These are phyloP conservation scores for Scartelaos histophorus DNA, from an alignment of 2,113 vertebrate species.

Conservation along the genomic window DNA sequence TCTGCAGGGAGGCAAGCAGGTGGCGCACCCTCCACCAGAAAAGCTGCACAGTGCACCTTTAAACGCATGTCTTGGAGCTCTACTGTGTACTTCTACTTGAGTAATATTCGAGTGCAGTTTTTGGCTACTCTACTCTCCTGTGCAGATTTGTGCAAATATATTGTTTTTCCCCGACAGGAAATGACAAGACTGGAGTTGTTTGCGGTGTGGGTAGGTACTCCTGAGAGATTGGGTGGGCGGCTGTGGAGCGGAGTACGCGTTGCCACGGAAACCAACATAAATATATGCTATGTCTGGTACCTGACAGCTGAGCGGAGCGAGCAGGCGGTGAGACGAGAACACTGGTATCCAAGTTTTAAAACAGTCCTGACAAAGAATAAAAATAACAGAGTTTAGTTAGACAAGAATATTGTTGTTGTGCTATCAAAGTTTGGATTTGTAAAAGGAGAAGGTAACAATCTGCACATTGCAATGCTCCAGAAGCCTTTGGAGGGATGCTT, in stretches of 20 bases:
- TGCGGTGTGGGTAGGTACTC: slow-evolving; percentile 18
- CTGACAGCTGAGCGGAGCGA: slow-evolving; percentile 22
- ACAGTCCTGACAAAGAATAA: slow-evolving; percentile 10
- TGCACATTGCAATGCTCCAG: no score
- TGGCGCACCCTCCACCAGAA: no score
- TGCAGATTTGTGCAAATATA: slow-evolving; percentile 47
- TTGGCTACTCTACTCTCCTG: no score
- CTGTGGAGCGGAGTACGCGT: not conserved
- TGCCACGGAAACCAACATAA: slow-evolving; percentile 7
- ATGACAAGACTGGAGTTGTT: slow-evolving; percentile 36
- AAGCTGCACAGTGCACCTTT: no score
- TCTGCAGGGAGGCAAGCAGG: no score
- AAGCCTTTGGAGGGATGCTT: no score
- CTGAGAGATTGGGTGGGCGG: slow-evolving; percentile 2
- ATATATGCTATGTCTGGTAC: slow-evolving; percentile 27
- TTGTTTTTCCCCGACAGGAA: slow-evolving; percentile 3
- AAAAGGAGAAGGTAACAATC: not conserved
- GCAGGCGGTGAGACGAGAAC: slow-evolving; percentile 34
- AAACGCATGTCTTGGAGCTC: no score
- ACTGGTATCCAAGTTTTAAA: slow-evolving; percentile 1
- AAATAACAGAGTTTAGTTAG: not conserved
- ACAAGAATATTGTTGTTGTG: not conserved
- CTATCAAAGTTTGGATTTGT: not conserved
- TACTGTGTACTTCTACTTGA: no score
- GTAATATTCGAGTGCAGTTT: no score